Evolutionary conservation across 2,113 vertebrate species (phyloP).

Genomic region (Platichthys stellatus): DNA sequence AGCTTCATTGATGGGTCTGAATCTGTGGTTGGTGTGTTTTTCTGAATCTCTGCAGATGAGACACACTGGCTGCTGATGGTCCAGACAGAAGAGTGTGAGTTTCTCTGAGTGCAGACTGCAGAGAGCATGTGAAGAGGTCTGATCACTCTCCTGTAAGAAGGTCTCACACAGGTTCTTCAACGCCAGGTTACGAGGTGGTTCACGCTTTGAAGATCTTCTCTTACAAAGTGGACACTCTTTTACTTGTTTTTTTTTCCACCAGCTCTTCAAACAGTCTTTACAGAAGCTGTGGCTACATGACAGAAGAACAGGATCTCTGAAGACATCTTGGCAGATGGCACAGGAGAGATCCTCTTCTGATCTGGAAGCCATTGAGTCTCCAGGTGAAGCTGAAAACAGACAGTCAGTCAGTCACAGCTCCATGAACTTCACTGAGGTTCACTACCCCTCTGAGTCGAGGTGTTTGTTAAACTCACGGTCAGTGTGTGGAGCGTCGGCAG

Average conservation of each 20-base stretch:
- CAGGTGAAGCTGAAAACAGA: no score
- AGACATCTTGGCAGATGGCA: constrained; percentile 22
- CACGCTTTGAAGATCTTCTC: background rate
- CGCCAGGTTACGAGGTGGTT: background rate
- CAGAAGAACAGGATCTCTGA: constrained; percentile 20
- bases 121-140: no score
- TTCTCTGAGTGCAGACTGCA: no score
- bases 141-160: constrained; percentile 4
- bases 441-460: no score
- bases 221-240: constrained; percentile 13
- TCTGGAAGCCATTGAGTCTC: background rate
- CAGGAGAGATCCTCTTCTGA: constrained; percentile 2
- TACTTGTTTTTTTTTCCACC: constrained; percentile 14
- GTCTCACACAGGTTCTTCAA: constrained; percentile 33
- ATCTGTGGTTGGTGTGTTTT: background rate
- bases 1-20: background rate
- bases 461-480: no score
- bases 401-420: no score
- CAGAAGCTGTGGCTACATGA: constrained; percentile 35
- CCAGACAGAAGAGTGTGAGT: no score
- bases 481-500: no score
- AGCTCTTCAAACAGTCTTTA: constrained; percentile 1
- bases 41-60: background rate
- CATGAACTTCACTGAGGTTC: no score
- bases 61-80: no score